Evolutionary conservation across 2,797 vertebrate genomes (phyloP).

Genomic region (Morus bassanus): DNA sequence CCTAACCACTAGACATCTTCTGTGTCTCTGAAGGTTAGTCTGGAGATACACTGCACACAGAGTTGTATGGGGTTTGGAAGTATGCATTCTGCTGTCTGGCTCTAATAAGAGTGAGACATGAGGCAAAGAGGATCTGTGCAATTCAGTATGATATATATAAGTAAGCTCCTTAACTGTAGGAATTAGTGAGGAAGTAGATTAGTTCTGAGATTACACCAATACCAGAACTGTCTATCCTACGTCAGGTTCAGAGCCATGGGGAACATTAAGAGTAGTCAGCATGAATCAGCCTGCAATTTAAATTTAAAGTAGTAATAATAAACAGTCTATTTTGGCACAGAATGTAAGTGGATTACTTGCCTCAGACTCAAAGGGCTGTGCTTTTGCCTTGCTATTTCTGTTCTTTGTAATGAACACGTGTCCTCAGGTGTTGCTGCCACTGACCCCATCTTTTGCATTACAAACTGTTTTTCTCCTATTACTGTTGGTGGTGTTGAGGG

Average conservation of each 20-base stretch:
- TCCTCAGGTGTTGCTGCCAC: background rate
- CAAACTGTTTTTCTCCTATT: background rate
- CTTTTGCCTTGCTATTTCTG: background rate
- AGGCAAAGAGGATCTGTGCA: conserved; percentile 54
- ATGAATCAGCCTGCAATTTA: conserved; percentile 39
- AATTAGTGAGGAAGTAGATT: conserved; percentile 59
- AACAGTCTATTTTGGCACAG: background rate
- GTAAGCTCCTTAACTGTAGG: conserved; percentile 50
- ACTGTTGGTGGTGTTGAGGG: background rate
- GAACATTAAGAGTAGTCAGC: conserved; percentile 12
- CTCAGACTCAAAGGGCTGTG: background rate
- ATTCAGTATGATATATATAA: conserved; percentile 42
- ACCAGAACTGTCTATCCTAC: conserved; percentile 25
- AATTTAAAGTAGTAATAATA: conserved; percentile 20
- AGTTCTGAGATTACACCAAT: conserved; percentile 46
- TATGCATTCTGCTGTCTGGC: background rate
- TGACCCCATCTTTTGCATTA: background rate
- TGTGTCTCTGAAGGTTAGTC: background rate
- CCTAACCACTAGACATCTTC: background rate
- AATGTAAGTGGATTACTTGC: background rate
- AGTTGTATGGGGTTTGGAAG: background rate
- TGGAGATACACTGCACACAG: background rate
- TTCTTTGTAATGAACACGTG: background rate
- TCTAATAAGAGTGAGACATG: background rate
- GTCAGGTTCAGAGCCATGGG: conserved; percentile 28